A percentile compares a stretch with the other conserved stretches of the same genome.
Evolutionary conservation across 2,797 vertebrate genomes (phyloP).

Genomic region (Catamblyrhynchus diadema): DNA sequence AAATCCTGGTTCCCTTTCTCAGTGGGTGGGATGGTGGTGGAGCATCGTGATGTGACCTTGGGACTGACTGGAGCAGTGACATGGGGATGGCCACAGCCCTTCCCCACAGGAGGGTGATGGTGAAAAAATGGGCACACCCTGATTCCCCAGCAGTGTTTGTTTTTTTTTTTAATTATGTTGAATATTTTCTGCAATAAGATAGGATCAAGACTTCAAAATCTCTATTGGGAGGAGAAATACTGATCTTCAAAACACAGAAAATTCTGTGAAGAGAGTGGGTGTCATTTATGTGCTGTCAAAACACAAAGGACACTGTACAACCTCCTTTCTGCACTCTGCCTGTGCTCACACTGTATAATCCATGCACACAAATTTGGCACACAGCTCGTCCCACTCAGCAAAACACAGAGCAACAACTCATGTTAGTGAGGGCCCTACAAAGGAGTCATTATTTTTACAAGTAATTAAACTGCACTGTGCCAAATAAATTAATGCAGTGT

Average conservation of each 20-base stretch:
- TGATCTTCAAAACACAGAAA: background rate
- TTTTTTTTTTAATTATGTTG: background rate
- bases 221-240: background rate
- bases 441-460: slow-evolving; percentile 56
- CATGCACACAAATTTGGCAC: slow-evolving; percentile 12
- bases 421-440: slow-evolving; percentile 35
- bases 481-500: slow-evolving; percentile 23
- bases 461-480: slow-evolving; percentile 24
- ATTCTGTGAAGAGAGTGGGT: background rate
- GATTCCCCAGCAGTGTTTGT: background rate
- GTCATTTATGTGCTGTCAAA: slow-evolving; percentile 8
- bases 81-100: rapidly evolving
- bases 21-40: rapidly evolving
- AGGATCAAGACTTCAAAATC: background rate
- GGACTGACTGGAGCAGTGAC: background rate
- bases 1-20: background rate
- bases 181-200: background rate
- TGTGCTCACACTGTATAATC: background rate
- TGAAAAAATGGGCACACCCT: background rate
- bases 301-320: background rate
- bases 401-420: slow-evolving; percentile 22
- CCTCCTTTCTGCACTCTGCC: background rate
- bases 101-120: rapidly evolving
- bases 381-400: background rate
- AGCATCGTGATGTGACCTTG: rapidly evolving